Evolutionary conservation across 2,888 invertebrate species (phyloP).

Genomic region (Lepidocyrtinus sp.): DNA sequence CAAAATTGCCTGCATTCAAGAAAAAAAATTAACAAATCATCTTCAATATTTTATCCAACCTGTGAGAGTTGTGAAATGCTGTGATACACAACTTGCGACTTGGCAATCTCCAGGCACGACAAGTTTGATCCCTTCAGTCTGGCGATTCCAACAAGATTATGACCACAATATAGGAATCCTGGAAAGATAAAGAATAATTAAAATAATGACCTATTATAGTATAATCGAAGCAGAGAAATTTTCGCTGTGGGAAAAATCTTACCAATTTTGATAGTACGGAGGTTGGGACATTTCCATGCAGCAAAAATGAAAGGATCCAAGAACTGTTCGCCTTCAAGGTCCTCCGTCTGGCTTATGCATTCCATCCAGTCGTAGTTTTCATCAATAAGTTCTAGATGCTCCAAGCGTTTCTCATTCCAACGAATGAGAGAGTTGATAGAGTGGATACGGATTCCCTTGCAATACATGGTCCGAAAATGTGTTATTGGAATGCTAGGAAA

Average conservation of each 20-base stretch:
- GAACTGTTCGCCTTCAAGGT: conserved; percentile 63
- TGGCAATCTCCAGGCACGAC: conserved; percentile 76
- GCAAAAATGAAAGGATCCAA: conserved; percentile 69
- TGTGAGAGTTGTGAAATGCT: conserved; percentile 61
- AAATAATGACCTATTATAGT: too few species aligned
- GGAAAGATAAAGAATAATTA: neutral
- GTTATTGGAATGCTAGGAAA: conserved; percentile 66
- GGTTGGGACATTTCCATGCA: conserved; percentile 67
- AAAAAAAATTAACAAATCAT: neutral
- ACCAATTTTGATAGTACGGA: conserved; percentile 68
- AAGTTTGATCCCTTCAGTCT: conserved; percentile 77
- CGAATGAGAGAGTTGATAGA: conserved; percentile 66
- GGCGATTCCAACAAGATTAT: conserved; percentile 79
- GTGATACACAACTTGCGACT: conserved; percentile 70
- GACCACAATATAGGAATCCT: conserved; percentile 75
- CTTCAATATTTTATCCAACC: conserved; percentile 47
- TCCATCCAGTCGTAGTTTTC: conserved; percentile 68
- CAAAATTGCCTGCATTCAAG: neutral
- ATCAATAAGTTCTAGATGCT: conserved; percentile 67
- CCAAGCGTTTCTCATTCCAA: conserved; percentile 67
- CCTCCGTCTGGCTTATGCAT: conserved; percentile 63
- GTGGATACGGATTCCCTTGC: conserved; percentile 65
- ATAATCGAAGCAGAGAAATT: too few species aligned
- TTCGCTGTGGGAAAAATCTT: too few species aligned
- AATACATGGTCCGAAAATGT: conserved; percentile 68